Evolutionary conservation across 2,113 vertebrate species (phyloP), one percentile per base, ranked within the genome.

Genomic region (Malurus alboscapulatus): DNA sequence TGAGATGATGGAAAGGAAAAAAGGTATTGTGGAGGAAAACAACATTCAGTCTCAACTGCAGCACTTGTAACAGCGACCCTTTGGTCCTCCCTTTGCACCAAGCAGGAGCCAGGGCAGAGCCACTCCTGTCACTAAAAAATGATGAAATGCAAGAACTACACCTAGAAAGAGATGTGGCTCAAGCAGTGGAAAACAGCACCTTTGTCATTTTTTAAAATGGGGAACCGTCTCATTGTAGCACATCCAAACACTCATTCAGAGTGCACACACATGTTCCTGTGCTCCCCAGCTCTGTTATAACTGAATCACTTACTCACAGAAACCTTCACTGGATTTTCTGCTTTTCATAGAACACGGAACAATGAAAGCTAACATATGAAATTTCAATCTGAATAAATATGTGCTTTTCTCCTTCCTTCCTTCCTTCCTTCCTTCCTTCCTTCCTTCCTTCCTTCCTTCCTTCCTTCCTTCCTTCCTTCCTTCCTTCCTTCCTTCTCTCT

Each of bases 11-110:
- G 61, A 76, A 80, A 81, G 51, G 26, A 51, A 42, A 84, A 79
- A 82, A 58, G 5, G 20, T 65, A 18, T 24, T 42, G 34, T 67
- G 54, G 55, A 69, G 42, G 69, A 86, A 95, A 83, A n/a, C 0
- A 6, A 42, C 12, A 36, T 36, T 66, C 32, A n/a, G 45, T 59
- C 44, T 42, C 34, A 62, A 32, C 51, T 34, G 36, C 25, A 68
- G 27, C 15, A n/a, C 47, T 47, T 63, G 32, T 30, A 54, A 62
- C 3, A 65, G 38, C 0, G 0, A 36, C 15, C 30, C 7, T 61
- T 32, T 0, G 0, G 14, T 14, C 74, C 7, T 69, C 29, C 29
- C 21, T 65, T 40, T 4, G 3, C 40, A 30, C n/a, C 14, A 12
- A 26, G 42, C 62, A 55, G 12, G 4, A 79, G 27, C 5, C 17